Evolutionary conservation across 2,888 invertebrate species (phyloP).

Genomic region (Dastarcus helophoroides): DNA sequence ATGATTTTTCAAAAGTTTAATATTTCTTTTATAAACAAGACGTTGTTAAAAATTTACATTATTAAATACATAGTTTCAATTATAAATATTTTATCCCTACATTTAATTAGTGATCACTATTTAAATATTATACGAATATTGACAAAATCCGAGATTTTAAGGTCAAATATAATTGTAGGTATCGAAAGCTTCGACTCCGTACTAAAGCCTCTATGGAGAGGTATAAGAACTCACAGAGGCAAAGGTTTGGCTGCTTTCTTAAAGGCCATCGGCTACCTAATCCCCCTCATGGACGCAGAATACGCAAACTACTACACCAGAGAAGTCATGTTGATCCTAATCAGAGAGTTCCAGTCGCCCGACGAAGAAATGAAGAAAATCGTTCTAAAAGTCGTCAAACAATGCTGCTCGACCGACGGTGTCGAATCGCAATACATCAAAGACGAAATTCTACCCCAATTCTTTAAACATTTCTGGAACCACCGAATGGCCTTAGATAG

Average conservation of each 20-base stretch:
- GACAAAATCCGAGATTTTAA: too few species aligned
- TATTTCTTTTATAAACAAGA: too few species aligned
- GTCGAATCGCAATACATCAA: constrained; percentile 99
- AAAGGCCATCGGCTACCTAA: constrained; percentile 98
- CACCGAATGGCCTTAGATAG: constrained; percentile 98
- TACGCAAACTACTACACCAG: constrained; percentile 99
- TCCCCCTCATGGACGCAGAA: constrained; percentile 99
- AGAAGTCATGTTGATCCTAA: constrained; percentile 98
- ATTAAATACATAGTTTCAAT: too few species aligned
- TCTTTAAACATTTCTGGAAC: constrained; percentile 99
- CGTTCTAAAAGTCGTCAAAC: constrained; percentile 98
- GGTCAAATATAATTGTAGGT: too few species aligned
- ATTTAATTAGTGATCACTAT: too few species aligned
- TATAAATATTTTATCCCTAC: too few species aligned
- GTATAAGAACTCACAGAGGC: constrained; percentile 82
- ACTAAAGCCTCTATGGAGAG: constrained; percentile 98
- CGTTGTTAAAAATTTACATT: too few species aligned
- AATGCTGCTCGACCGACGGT: constrained; percentile 99
- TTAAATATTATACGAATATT: too few species aligned
- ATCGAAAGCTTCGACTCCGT: constrained; percentile 99
- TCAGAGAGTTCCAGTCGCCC: constrained; percentile 98
- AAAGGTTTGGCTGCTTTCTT: constrained; percentile 98
- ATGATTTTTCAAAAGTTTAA: too few species aligned
- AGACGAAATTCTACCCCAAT: constrained; percentile 96
- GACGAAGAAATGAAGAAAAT: constrained; percentile 99